Percentiles rank a stretch among this genome's conserved stretches.
Conservation (phyloP, 2,888 invertebrate genomes). For the Octonoba sinensis region DNA sequence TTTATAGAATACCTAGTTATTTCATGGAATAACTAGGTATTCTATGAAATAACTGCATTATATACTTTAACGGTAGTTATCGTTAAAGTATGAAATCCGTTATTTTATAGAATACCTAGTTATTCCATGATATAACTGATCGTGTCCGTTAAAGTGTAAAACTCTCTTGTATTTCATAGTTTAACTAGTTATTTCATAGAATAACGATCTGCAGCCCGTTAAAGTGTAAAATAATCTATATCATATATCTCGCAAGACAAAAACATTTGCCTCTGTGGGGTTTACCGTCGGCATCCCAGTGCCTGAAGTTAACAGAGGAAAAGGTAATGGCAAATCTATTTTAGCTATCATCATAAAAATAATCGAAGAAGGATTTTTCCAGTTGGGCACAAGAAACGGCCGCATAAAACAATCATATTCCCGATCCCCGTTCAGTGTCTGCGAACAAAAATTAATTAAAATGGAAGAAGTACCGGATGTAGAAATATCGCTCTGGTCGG, state of each 20-base stretch:
- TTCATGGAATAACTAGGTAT: constrained; percentile 47
- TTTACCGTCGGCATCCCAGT: no score
- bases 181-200: constrained; percentile 48
- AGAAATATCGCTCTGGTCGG: constrained; percentile 56
- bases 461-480: constrained; percentile 54
- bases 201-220: no score
- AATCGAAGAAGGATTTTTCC: no score
- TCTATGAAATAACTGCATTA: constrained; percentile 50
- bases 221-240: no score
- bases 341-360: no score
- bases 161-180: constrained; percentile 50
- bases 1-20: no score
- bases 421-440: constrained; percentile 50
- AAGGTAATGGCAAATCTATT: no score
- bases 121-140: constrained; percentile 34
- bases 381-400: no score
- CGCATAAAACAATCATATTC: constrained; percentile 41
- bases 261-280: no score
- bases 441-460: constrained; percentile 50
- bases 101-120: constrained; percentile 20
- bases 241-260: no score
- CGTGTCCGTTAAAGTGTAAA: constrained; percentile 49
- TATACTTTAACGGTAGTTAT: constrained; percentile 42
- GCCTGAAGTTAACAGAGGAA: no score
- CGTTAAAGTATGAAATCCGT: constrained; percentile 15